phyloP scores from a whole-genome alignment of 2,797 vertebrate genomes.

The Pangasius krempfi region DNA sequence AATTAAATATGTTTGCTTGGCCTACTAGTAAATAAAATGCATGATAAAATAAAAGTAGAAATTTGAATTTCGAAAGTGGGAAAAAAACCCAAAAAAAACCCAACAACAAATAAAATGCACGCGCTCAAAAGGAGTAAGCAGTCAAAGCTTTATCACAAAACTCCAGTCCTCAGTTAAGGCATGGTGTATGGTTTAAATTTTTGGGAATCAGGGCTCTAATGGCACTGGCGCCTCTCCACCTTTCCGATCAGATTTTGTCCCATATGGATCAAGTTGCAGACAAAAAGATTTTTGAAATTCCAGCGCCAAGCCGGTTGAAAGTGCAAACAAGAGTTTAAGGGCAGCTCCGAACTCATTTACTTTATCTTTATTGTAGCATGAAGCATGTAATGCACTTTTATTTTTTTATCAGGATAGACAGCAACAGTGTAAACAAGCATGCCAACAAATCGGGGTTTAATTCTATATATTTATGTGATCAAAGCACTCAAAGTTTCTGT shows the following conservation, averaged over 20 bases:
- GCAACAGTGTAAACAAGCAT: slow-evolving; percentile 19
- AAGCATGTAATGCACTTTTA: slow-evolving; percentile 7
- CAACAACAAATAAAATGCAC: background rate
- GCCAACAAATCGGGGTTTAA: background rate
- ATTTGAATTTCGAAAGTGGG: background rate
- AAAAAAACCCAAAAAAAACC: too few species aligned
- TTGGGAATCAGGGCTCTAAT: slow-evolving; percentile 61
- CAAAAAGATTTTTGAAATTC: slow-evolving; percentile 84
- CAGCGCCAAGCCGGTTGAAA: slow-evolving; percentile 73
- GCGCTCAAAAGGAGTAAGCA: background rate
- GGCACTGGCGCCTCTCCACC: slow-evolving; percentile 79
- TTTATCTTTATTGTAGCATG: slow-evolving; percentile 1
- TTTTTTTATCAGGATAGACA: background rate
- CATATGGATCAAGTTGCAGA: slow-evolving; percentile 87
- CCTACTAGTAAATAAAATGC: background rate
- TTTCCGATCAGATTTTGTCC: slow-evolving; percentile 78
- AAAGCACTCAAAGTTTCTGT: background rate
- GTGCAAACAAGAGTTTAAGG: slow-evolving; percentile 25
- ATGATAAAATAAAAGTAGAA: background rate
- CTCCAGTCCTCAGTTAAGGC: background rate
- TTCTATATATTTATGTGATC: background rate
- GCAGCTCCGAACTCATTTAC: slow-evolving; percentile 13
- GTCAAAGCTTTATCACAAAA: background rate
- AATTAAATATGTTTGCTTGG: background rate
- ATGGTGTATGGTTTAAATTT: background rate